Conservation (phyloP, 1,140 invertebrate species). For the Popillia japonica region DNA sequence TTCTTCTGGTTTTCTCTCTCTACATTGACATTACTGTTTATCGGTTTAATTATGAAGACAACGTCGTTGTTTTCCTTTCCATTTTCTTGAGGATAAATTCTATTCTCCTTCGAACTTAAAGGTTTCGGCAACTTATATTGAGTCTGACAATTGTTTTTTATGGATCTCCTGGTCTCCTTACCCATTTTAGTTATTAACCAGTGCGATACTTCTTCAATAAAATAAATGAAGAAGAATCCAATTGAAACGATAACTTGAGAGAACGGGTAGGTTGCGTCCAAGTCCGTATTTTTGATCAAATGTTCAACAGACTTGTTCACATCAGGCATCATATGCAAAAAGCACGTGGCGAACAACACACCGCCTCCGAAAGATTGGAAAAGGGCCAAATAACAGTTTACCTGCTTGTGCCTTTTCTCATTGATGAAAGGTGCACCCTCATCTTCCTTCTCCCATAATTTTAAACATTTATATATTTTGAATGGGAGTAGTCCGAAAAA, state of each 20-base stretch:
- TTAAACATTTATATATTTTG: slow-evolving; percentile 54
- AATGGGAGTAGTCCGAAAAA: slow-evolving; percentile 58
- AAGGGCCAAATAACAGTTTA: slow-evolving; percentile 55
- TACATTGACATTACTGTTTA: neutral
- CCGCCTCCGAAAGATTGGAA: slow-evolving; percentile 71
- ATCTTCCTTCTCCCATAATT: slow-evolving; percentile 50
- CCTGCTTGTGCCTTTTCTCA: slow-evolving; percentile 51
- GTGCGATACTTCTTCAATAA: slow-evolving; percentile 66
- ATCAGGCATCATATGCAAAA: slow-evolving; percentile 73
- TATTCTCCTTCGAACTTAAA: slow-evolving; percentile 30
- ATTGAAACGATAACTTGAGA: slow-evolving; percentile 67
- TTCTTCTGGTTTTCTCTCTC: slow-evolving; percentile 22
- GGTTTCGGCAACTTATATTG: neutral
- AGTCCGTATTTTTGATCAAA: slow-evolving; percentile 50
- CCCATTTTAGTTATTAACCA: slow-evolving; percentile 48
- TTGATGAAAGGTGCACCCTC: slow-evolving; percentile 51
- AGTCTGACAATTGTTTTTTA: neutral
- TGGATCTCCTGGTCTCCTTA: neutral
- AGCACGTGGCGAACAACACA: slow-evolving; percentile 72
- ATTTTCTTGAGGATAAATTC: slow-evolving; percentile 25
- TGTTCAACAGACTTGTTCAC: slow-evolving; percentile 59
- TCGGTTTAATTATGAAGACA: slow-evolving; percentile 10
- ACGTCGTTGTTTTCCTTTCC: neutral
- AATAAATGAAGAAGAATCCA: slow-evolving; percentile 71
- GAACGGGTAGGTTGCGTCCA: slow-evolving; percentile 57